These are phyloP conservation scores for Cephalopholis sonnerati DNA, from an alignment of 2,113 vertebrate genomes.

Conservation along the genomic window DNA sequence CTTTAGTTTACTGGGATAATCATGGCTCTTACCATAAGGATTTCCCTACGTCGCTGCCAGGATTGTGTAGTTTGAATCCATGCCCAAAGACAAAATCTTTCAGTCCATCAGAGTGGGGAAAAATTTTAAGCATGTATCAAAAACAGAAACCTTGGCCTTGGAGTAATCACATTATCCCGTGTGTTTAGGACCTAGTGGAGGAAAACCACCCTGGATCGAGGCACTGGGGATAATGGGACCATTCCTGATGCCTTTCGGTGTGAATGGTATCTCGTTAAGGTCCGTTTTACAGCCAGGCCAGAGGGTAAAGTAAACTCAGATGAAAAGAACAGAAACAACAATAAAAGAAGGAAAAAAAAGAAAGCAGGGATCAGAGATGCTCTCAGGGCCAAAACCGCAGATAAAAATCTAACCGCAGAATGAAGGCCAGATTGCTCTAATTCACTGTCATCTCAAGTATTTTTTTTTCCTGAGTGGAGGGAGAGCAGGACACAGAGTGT, in stretches of 20 bases:
- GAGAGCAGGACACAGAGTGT: slow-evolving; percentile 37
- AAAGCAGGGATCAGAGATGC: slow-evolving; percentile 57
- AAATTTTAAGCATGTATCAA: slow-evolving; percentile 14
- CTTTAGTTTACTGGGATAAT: slow-evolving; percentile 34
- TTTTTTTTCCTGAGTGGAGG: slow-evolving; percentile 19
- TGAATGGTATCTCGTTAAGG: slow-evolving; percentile 55
- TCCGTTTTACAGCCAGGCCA: slow-evolving; percentile 62
- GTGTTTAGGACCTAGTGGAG: slow-evolving; percentile 35
- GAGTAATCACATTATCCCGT: slow-evolving; percentile 33
- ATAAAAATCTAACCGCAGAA: slow-evolving; percentile 84
- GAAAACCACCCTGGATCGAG: slow-evolving; percentile 9
- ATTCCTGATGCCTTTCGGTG: slow-evolving; percentile 43
- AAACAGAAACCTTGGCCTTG: slow-evolving; percentile 34
- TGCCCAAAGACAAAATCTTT: slow-evolving; percentile 46
- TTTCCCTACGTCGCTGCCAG: slow-evolving; percentile 43
- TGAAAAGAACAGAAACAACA: slow-evolving; percentile 72
- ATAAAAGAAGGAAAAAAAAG: slow-evolving; percentile 52
- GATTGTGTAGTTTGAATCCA: slow-evolving; percentile 45
- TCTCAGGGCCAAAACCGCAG: slow-evolving; percentile 80
- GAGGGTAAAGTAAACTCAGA: slow-evolving; percentile 69
- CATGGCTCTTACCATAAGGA: slow-evolving; percentile 46
- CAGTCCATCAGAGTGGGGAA: slow-evolving; percentile 12
- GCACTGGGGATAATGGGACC: slow-evolving; percentile 34
- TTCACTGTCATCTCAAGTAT: slow-evolving; percentile 71
- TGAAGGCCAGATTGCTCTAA: slow-evolving; percentile 77